Conservation (phyloP, 2,888 invertebrate genomes). For the Keiferia lycopersicella region DNA sequence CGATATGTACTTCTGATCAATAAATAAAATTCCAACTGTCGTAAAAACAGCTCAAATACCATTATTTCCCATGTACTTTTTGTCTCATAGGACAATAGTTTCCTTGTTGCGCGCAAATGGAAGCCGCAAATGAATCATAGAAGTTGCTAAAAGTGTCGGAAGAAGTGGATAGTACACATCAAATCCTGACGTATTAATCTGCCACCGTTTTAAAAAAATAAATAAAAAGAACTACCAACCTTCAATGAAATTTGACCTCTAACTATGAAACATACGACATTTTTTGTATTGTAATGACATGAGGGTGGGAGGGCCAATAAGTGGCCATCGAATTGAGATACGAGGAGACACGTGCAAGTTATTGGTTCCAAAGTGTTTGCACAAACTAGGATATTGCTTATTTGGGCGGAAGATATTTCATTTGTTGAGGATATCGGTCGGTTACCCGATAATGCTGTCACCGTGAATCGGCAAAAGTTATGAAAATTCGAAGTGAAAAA, state of each 20-base stretch:
- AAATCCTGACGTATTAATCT: constrained; percentile 63
- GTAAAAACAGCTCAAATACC: too few species aligned
- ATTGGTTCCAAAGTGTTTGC: constrained; percentile 77
- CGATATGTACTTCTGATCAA: too few species aligned
- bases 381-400: constrained; percentile 75
- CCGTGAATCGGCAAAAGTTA: not conserved
- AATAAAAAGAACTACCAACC: not conserved
- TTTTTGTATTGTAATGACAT: constrained; percentile 2
- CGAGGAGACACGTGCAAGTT: constrained; percentile 73
- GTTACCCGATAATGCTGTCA: constrained; percentile 28
- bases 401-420: constrained; percentile 63
- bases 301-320: constrained; percentile 41
- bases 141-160: not conserved
- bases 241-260: not conserved
- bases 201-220: constrained; percentile 40
- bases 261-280: not conserved
- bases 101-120: too few species aligned
- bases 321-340: constrained; percentile 74
- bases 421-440: constrained; percentile 39
- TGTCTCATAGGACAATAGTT: too few species aligned
- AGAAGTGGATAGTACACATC: not conserved
- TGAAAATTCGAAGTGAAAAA: not conserved
- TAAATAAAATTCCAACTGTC: too few species aligned
- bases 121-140: too few species aligned
- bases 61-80: too few species aligned